Evolutionary conservation across 1,140 invertebrate genomes (phyloP).

Genomic region (Pantala flavescens): DNA sequence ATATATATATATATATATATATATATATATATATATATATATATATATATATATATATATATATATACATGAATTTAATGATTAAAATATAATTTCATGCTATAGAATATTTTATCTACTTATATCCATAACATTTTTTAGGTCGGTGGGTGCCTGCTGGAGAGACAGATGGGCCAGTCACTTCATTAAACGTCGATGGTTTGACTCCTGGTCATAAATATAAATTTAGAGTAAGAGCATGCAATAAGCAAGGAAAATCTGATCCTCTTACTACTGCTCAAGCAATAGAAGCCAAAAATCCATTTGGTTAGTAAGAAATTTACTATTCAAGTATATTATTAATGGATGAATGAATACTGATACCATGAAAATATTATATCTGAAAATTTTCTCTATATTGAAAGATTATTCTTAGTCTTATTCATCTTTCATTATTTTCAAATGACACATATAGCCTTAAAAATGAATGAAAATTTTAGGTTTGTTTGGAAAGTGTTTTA

Average conservation of each 20-base stretch:
- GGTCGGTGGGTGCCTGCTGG: slow-evolving; percentile 84
- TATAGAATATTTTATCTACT: no score
- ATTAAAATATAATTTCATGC: no score
- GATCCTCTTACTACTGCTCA: slow-evolving; percentile 83
- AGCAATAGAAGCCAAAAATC: slow-evolving; percentile 95
- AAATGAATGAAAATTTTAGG: no score
- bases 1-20: no score
- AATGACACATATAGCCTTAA: no score
- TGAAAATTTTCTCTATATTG: neutral
- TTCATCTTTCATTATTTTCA: no score
- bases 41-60: no score
- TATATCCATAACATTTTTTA: no score
- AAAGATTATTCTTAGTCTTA: slow-evolving; percentile 14
- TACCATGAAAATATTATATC: neutral
- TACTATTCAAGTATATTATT: no score
- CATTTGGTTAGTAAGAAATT: slow-evolving; percentile 75
- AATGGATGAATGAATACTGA: neutral
- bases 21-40: no score
- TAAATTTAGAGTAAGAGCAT: slow-evolving; percentile 89
- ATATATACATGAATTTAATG: no score
- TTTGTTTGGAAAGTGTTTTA: no score
- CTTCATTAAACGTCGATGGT: slow-evolving; percentile 60
- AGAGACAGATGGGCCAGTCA: slow-evolving; percentile 71
- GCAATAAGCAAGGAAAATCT: slow-evolving; percentile 91
- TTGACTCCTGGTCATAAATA: slow-evolving; percentile 86